Evolutionary conservation across 2,888 invertebrate species (phyloP).

Genomic region (Malthinus seriepunctatus): DNA sequence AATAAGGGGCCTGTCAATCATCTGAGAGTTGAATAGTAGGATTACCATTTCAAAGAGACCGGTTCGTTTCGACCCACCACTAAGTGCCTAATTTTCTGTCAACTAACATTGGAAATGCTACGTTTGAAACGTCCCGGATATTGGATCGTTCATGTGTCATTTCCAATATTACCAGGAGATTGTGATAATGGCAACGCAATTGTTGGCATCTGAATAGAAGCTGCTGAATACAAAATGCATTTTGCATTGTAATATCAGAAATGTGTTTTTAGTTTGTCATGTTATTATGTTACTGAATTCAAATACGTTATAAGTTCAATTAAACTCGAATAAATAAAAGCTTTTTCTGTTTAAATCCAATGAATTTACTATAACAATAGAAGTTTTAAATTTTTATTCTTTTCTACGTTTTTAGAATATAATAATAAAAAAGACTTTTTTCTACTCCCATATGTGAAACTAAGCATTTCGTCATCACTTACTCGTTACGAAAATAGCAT

Average conservation of each 20-base stretch:
- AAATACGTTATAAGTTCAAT: background rate
- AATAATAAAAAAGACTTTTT: no score
- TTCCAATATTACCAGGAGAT: constrained; percentile 46
- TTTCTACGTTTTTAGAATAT: no score
- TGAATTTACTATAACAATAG: no score
- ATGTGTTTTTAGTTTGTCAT: constrained; percentile 38
- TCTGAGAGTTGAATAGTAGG: constrained; percentile 42
- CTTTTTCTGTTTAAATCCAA: no score
- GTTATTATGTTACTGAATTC: constrained; percentile 35
- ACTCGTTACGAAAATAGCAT: no score
- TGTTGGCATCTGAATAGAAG: constrained; percentile 39
- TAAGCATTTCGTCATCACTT: no score
- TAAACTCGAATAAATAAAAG: no score
- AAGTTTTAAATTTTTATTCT: no score
- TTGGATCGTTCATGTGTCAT: constrained; percentile 49
- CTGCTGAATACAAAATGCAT: constrained; percentile 40
- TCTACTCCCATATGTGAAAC: no score
- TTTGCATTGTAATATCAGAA: constrained; percentile 41
- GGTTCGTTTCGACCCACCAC: constrained; percentile 46
- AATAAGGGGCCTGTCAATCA: constrained; percentile 51
- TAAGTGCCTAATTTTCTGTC: constrained; percentile 53
- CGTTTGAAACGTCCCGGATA: constrained; percentile 45
- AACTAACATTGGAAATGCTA: constrained; percentile 47
- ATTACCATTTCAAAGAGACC: constrained; percentile 52
- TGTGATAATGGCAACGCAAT: constrained; percentile 42